Base-by-base conservation (phyloP, 2,113 vertebrate genomes). In the Odocoileus virginianus region DNA sequence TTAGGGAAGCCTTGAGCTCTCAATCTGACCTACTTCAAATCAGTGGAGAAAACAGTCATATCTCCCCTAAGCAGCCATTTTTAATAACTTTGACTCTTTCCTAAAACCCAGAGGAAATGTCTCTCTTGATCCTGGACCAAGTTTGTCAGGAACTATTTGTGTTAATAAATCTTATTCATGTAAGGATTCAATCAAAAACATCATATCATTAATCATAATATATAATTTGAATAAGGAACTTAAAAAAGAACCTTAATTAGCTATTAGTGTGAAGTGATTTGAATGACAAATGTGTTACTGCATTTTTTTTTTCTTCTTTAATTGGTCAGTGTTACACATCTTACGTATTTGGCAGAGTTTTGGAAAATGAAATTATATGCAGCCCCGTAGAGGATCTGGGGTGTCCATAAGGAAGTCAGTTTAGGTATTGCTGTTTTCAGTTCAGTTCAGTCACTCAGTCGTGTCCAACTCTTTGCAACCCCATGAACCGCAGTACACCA, bases 21-120 rank as follows among this genome's bases (percentile, higher is more conserved):
- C 86, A 79, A 36, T 93, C 33, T 94, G 91, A 95, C 91, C 90
- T 92, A 97, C 71, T 97, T 97, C 82, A 85, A 94, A 94, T 96
- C 86, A 61, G 50, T 36, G 45, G 85, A 95, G 60, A 93, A 95
- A 90, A 91, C 15, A 95, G 83, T 52, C 86, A 47, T 64, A n/a
- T 71, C 45, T 89, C 64, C 82, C 95, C 76, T 71, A 88, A 45
- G 88, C 91, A 91, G 94, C 60, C 43, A 88, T 94, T 95, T 96
- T 88, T 94, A 98, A 95, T 78, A 89, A 96, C 83, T 90, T 85
- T 87, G 95, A 89, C 71, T 96, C 94, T 94, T 81, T 8, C 67
- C 91, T 88, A 50, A 97, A 96, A 83, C 83, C 85, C 79, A 89
- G 60, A 97, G 88, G 89, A 95, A 94, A 79, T 88, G 84, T 17